Evolutionary conservation across 2,888 invertebrate species (phyloP).

Genomic region (Steinernema carpocapsae): DNA sequence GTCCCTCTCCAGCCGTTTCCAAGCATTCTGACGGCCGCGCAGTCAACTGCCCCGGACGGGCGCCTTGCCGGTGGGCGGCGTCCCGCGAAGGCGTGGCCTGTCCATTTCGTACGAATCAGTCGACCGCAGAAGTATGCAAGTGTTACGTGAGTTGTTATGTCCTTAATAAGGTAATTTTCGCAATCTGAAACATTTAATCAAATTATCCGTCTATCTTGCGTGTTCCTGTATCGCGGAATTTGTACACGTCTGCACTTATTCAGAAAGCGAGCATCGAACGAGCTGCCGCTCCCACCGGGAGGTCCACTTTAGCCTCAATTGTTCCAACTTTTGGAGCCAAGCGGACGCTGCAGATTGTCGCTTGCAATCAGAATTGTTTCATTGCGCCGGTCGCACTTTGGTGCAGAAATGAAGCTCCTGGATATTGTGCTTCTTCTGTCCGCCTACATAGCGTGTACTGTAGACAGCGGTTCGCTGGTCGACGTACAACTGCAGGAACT

Average conservation of each 20-base stretch:
- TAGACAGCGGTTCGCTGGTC: conserved; percentile 43
- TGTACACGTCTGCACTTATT: conserved; percentile 3
- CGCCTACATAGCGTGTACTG: conserved; percentile 15
- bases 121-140: conserved; percentile 5
- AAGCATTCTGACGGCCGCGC: conserved; percentile 6
- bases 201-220: background rate
- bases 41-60: conserved; percentile 6
- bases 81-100: conserved; percentile 6
- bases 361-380: conserved; percentile 1
- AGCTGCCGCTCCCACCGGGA: conserved; percentile 15
- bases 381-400: background rate
- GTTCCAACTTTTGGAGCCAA: conserved; percentile 8
- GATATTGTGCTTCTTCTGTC: conserved; percentile 4
- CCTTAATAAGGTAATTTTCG: background rate
- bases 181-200: background rate
- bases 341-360: conserved; percentile 1
- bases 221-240: no score
- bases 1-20: conserved; percentile 3
- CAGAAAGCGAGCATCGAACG: conserved; percentile 20
- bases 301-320: conserved; percentile 29
- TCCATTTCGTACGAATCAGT: conserved; percentile 1
- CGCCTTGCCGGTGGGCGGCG: conserved; percentile 10
- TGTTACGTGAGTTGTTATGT: conserved; percentile 33
- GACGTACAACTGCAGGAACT: conserved; percentile 60
- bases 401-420: conserved; percentile 21